Evolutionary conservation across 2,888 invertebrate genomes (phyloP).

Genomic region (Mamestra brassicae): DNA sequence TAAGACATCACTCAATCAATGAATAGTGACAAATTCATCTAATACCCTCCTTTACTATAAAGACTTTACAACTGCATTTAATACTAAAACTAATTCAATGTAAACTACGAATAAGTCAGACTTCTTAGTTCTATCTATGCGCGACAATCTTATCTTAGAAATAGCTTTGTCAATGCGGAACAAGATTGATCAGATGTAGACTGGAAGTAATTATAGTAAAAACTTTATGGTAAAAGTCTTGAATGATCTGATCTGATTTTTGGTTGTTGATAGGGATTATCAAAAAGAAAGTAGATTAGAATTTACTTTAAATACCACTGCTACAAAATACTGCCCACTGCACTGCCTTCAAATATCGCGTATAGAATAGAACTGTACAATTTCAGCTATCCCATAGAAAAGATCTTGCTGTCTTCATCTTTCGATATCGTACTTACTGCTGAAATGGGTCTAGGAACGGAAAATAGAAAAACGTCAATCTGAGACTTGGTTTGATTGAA

Average conservation of each 20-base stretch:
- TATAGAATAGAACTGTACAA: conserved; percentile 30
- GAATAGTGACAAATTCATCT: conserved; percentile 54
- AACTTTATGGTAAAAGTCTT: not conserved
- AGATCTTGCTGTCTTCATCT: conserved; percentile 47
- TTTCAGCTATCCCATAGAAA: conserved; percentile 42
- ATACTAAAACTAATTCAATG: conserved; percentile 49
- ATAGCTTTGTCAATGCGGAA: not conserved
- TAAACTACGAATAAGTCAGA: conserved; percentile 55
- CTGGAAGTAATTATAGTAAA: not conserved
- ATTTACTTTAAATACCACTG: conserved; percentile 12
- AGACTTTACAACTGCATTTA: conserved; percentile 68
- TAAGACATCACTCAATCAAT: not conserved
- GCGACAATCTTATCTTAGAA: conserved; percentile 20
- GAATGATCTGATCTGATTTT: not conserved
- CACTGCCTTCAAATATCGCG: conserved; percentile 28
- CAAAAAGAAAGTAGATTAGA: not conserved
- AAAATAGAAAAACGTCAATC: conserved; percentile 9
- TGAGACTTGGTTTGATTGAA: not conserved
- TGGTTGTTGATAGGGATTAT: not conserved
- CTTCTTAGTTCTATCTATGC: conserved; percentile 36
- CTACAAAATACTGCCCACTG: conserved; percentile 40
- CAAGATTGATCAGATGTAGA: not conserved
- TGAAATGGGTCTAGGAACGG: conserved; percentile 18
- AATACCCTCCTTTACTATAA: conserved; percentile 52
- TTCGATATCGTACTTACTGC: conserved; percentile 16